Conservation (phyloP, 2,113 vertebrate genomes). For the Labrus mixtus region DNA sequence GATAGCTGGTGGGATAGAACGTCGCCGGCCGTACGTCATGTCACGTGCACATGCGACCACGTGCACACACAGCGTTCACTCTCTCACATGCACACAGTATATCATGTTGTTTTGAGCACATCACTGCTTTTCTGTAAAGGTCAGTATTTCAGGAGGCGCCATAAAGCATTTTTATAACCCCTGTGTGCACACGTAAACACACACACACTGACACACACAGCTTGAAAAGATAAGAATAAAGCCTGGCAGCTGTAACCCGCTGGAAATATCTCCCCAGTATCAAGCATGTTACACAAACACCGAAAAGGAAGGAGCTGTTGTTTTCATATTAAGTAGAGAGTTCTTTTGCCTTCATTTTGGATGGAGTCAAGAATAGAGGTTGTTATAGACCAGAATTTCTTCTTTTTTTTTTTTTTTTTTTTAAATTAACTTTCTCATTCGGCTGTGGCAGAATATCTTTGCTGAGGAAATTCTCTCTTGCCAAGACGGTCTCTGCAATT, state of each 20-base stretch:
- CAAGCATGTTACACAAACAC: neutral
- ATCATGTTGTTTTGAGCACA: slow-evolving; percentile 66
- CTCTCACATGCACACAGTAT: slow-evolving; percentile 26
- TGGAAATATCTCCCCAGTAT: slow-evolving; percentile 8
- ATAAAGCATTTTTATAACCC: slow-evolving; percentile 70
- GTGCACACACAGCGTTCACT: neutral
- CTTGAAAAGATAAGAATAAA: slow-evolving; percentile 22
- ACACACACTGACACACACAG: slow-evolving; percentile 38
- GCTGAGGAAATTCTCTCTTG: slow-evolving; percentile 36
- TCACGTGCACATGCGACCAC: slow-evolving; percentile 12
- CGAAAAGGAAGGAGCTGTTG: neutral
- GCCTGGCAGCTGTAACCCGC: slow-evolving; percentile 14
- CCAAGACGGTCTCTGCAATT: slow-evolving; percentile 1
- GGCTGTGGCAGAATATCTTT: slow-evolving; percentile 9
- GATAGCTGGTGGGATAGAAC: slow-evolving; percentile 66
- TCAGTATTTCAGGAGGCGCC: slow-evolving; percentile 60
- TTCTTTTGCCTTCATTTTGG: neutral
- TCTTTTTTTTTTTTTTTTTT: too few relatives aligned
- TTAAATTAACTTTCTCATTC: slow-evolving; percentile 1
- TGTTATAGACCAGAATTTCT: slow-evolving; percentile 1
- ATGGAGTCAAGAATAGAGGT: slow-evolving; percentile 16
- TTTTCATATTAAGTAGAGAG: neutral
- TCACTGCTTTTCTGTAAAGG: slow-evolving; percentile 71
- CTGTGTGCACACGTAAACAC: slow-evolving; percentile 47
- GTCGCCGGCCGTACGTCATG: slow-evolving; percentile 59